These are phyloP conservation scores for Philantomba maxwellii DNA, from an alignment of 2,113 vertebrate genomes.

Conservation along the genomic window DNA sequence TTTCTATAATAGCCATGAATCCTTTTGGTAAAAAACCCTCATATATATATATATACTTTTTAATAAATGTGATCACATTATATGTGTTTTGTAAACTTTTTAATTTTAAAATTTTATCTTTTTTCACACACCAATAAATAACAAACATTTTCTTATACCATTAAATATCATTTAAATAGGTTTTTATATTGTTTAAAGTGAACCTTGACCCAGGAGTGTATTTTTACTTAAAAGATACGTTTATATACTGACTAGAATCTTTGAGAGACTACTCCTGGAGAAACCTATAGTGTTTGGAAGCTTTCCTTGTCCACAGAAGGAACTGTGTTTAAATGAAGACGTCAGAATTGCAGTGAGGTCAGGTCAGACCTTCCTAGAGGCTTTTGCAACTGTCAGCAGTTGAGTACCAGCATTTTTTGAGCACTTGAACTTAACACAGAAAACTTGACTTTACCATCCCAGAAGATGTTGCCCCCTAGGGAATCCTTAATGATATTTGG, in stretches of 20 bases:
- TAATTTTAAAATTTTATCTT: background rate
- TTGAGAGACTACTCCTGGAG: background rate
- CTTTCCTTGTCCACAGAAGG: background rate
- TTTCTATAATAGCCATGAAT: background rate
- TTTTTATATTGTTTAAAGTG: conserved; percentile 33
- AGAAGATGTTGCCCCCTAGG: background rate
- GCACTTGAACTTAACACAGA: background rate
- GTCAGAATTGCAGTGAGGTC: background rate
- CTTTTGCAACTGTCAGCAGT: background rate
- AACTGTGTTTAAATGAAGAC: background rate
- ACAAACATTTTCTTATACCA: background rate
- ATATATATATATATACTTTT: background rate
- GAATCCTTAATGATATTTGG: conserved; percentile 7
- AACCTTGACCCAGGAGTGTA: background rate
- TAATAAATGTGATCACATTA: background rate
- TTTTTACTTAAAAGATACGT: background rate
- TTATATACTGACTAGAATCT: background rate
- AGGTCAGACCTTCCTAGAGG: background rate
- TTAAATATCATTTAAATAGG: background rate
- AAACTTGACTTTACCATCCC: background rate
- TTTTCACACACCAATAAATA: background rate
- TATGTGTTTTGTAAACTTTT: background rate
- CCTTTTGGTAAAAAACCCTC: background rate
- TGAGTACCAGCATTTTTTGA: background rate
- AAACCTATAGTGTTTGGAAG: background rate